Evolutionary conservation across 1,140 invertebrate genomes (phyloP), one percentile per base, ranked within the genome.

Genomic region (Dinoponera quadriceps): DNA sequence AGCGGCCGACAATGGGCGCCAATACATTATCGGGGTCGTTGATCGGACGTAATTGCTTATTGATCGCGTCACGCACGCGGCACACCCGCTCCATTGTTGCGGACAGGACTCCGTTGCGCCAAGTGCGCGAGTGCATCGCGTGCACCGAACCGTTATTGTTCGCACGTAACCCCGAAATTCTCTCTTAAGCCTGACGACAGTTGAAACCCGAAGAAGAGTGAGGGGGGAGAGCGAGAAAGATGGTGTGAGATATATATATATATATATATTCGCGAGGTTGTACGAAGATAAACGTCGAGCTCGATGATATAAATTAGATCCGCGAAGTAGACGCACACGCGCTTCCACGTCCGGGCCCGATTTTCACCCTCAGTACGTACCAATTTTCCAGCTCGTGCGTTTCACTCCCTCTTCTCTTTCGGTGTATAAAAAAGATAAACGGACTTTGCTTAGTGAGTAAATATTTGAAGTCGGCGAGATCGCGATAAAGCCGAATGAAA

Each of bases 21-120:
- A 65, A 80, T 80, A 69, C 65, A 80, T 80, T 69, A 80, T 60
- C 66, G 75, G 22, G 29, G 55, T 49, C 33, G 11, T 20, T 13
- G 63, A 78, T 78, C 29, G 62, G 20, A 29, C 51, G 75, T 80
- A 69, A 80, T 78, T 78, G 75, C 63, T 78, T 78, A 78, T 80
- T 80, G 75, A 80, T 71, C 54, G 38, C 55, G n/a, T n/a, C 38
- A 13, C 14, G 72, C 49, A 9, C 22, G 33, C 65, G 18, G 22
- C 18, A 3, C 62, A 33, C 25, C 57, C 49, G 22, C 75, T 14
- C 75, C n/a, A 80, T 80, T 80, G 75, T 69, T 48, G 16, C 75
- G 75, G 5, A 5, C 75, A 69, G 55, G 68, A 78, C 63, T 38
- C 25, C 29, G 18, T 44, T 18, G 22, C 51, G 73, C 20, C 63